A percentile compares a stretch with the other conserved stretches of the same genome.
Conservation (phyloP, 2,113 vertebrate species). For the Myocastor coypus region DNA sequence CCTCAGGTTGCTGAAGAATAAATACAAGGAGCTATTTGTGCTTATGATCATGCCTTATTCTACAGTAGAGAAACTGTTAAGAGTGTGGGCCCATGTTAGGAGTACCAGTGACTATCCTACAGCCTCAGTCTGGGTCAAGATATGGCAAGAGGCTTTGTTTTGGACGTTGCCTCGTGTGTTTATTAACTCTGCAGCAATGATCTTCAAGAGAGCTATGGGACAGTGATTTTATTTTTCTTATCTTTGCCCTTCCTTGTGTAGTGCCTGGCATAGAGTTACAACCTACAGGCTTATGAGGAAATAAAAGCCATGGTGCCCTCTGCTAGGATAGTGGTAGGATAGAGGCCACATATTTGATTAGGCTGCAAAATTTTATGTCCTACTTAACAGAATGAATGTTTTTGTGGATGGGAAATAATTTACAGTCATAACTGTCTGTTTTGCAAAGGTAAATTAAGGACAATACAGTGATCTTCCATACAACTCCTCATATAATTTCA, state of each 20-base stretch:
- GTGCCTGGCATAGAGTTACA: not conserved
- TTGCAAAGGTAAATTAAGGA: not conserved
- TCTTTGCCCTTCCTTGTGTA: not conserved
- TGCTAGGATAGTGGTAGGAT: not conserved
- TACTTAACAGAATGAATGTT: not conserved
- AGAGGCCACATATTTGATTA: no score
- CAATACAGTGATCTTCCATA: accelerated
- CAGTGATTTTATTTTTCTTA: not conserved
- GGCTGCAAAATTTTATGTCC: not conserved
- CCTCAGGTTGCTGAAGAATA: not conserved
- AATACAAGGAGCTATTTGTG: not conserved
- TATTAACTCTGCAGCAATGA: not conserved
- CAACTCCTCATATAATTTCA: not conserved
- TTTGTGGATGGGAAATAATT: not conserved
- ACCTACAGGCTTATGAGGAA: not conserved
- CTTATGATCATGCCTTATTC: not conserved
- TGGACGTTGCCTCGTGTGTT: not conserved
- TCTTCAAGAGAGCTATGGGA: not conserved
- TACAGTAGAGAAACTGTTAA: not conserved
- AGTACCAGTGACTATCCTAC: no score
- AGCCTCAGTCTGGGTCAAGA: not conserved
- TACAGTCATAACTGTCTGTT: not conserved
- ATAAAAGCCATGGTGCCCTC: not conserved
- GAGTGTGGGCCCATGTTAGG: not conserved
- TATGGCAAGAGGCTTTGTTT: not conserved